Evolutionary conservation across 2,113 vertebrate genomes (phyloP).

Genomic region (Rafetus swinhoei): DNA sequence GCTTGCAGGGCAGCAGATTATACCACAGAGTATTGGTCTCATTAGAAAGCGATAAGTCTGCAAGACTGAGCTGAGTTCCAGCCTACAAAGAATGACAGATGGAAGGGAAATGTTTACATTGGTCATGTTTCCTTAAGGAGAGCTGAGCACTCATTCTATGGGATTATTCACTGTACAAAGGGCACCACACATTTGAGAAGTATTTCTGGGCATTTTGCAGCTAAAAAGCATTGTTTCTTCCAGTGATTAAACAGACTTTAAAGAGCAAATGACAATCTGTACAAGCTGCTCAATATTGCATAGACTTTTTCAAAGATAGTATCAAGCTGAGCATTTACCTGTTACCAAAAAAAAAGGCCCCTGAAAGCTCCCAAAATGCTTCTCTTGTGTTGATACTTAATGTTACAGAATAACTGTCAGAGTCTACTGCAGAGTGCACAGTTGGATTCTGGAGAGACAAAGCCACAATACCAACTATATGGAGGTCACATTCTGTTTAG

Average conservation of each 20-base stretch:
- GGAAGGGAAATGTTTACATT: not conserved
- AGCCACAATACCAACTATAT: not conserved
- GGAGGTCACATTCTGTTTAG: not conserved
- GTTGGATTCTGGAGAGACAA: not conserved
- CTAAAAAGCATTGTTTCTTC: not conserved
- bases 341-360: not conserved
- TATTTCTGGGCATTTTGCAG: not conserved
- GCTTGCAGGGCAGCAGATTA: slow-evolving; percentile 81
- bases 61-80: slow-evolving; percentile 83
- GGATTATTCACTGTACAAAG: not conserved
- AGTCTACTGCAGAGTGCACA: not conserved
- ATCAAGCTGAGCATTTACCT: not conserved
- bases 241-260: not conserved
- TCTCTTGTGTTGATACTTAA: not conserved
- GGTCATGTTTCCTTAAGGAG: not conserved
- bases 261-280: not conserved
- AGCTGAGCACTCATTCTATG: not conserved
- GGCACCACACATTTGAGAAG: not conserved
- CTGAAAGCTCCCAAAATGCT: fast-evolving
- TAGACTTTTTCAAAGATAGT: not conserved
- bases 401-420: not conserved
- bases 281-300: not conserved
- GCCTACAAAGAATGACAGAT: slow-evolving; percentile 68
- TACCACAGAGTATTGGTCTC: slow-evolving; percentile 82
- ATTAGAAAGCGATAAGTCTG: slow-evolving; percentile 74